phyloP scores from a whole-genome alignment of 2,888 invertebrate species.

The Peribatodes rhomboidaria region DNA sequence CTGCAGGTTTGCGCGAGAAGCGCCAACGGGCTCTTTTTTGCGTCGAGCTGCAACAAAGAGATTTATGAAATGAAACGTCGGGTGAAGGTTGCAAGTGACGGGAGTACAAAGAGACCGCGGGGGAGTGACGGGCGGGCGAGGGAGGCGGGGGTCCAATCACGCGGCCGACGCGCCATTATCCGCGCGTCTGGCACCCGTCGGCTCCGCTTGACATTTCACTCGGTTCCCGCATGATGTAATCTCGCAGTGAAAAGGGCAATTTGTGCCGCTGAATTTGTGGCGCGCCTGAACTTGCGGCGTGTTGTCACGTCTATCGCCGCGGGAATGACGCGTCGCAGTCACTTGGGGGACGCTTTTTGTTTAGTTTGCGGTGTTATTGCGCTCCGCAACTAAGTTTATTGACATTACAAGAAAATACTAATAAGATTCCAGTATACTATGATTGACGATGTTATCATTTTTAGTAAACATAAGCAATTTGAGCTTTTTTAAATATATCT shows the following conservation, averaged over 20 bases:
- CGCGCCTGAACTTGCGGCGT: constrained; percentile 80
- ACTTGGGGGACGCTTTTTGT: constrained; percentile 54
- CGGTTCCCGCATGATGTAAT: constrained; percentile 87
- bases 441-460: too few species aligned
- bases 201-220: constrained; percentile 87
- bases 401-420: constrained; percentile 44
- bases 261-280: constrained; percentile 86
- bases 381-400: constrained; percentile 49
- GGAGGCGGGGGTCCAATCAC: constrained; percentile 82
- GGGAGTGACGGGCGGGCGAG: constrained; percentile 61
- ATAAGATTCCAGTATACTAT: constrained; percentile 53
- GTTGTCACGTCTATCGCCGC: constrained; percentile 82
- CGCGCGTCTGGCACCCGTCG: constrained; percentile 86
- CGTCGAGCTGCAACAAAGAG: constrained; percentile 95
- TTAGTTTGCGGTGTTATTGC: constrained; percentile 38
- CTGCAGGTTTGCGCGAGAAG: constrained; percentile 98
- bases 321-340: constrained; percentile 51
- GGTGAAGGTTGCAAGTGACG: constrained; percentile 82
- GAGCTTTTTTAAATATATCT: too few species aligned
- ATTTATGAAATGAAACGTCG: constrained; percentile 85
- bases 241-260: constrained; percentile 87
- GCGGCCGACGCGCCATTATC: constrained; percentile 86
- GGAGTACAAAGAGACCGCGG: constrained; percentile 81
- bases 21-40: constrained; percentile 98
- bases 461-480: too few species aligned